Evolutionary conservation across 2,888 invertebrate genomes (phyloP).

Genomic region (Cerastis leucographa): DNA sequence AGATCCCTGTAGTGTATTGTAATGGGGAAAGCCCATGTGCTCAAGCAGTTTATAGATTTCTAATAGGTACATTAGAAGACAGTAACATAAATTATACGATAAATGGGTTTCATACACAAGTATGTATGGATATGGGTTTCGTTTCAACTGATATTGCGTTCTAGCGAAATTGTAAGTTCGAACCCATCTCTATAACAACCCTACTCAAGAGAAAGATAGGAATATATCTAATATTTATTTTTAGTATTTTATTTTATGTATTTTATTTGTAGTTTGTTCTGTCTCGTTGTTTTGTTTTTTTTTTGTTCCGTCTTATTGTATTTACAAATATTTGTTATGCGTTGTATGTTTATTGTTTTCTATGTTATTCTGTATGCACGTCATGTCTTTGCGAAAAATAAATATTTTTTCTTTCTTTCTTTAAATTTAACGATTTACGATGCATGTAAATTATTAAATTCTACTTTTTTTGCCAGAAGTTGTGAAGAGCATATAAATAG

Average conservation of each 20-base stretch:
- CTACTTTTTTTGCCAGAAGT: not conserved
- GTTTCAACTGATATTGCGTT: not conserved
- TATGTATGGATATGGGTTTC: not conserved
- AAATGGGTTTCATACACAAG: conserved; percentile 2
- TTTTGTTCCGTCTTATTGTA: no score
- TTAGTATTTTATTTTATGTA: no score
- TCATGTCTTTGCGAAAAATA: no score
- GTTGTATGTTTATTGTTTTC: no score
- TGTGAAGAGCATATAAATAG: not conserved
- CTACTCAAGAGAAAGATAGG: no score
- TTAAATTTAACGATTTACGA: no score
- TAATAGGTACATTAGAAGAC: conserved; percentile 4
- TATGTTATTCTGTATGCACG: no score
- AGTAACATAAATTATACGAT: conserved; percentile 17
- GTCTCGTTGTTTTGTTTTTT: no score
- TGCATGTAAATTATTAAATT: not conserved
- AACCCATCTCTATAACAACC: not conserved
- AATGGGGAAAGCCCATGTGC: not conserved
- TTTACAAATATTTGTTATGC: no score
- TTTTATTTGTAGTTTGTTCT: no score
- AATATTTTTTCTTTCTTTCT: no score
- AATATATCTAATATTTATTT: no score
- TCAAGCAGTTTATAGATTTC: conserved; percentile 13
- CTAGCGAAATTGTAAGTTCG: not conserved
- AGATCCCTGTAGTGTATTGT: not conserved